phyloP scores from a whole-genome alignment of 2,113 vertebrate species.

The Oreochromis spilurus region DNA sequence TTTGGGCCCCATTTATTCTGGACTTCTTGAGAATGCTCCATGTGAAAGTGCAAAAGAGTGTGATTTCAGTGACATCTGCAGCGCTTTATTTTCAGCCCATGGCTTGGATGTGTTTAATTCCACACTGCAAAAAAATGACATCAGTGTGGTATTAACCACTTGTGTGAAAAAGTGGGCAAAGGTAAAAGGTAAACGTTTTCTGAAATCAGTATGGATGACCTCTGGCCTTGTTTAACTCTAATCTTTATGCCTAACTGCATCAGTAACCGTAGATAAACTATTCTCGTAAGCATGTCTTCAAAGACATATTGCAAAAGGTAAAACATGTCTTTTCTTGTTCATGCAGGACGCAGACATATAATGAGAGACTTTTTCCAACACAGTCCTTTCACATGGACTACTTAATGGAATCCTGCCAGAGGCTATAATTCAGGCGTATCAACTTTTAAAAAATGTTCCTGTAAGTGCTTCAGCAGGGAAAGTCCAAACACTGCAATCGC shows the following conservation, averaged over 20 bases:
- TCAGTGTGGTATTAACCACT: accelerated
- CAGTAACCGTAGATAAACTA: neutral
- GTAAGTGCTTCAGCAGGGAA: conserved; percentile 3
- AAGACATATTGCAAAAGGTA: neutral
- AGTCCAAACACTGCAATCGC: neutral
- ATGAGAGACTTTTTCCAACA: neutral
- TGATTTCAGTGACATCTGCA: accelerated
- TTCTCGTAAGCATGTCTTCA: neutral
- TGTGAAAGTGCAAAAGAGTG: neutral
- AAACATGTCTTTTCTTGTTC: neutral
- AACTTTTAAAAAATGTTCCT: neutral
- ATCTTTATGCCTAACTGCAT: neutral
- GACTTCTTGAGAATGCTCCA: neutral
- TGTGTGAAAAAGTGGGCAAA: neutral
- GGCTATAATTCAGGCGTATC: neutral
- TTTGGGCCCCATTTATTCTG: neutral
- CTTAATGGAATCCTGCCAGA: neutral
- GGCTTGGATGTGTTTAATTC: neutral
- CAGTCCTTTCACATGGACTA: neutral
- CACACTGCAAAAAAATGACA: neutral
- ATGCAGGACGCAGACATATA: neutral
- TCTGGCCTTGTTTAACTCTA: neutral
- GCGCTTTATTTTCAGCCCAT: neutral
- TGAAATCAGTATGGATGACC: neutral
- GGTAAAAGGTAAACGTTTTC: neutral